phyloP scores from a whole-genome alignment of 1,140 invertebrate species.

The Aphelinus atriplicis region DNA sequence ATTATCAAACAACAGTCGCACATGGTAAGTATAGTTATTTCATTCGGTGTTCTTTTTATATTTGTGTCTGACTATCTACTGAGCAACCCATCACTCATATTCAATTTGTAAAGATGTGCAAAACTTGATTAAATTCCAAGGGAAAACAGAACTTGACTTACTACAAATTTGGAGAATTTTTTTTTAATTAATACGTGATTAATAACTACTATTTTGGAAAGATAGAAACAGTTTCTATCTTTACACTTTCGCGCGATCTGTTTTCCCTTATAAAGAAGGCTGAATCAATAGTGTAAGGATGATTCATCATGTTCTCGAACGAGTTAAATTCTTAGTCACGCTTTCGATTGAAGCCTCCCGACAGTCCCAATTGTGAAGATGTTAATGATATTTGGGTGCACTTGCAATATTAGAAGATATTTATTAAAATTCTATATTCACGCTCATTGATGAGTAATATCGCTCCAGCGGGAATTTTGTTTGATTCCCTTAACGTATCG shows the following conservation, averaged over 20 bases:
- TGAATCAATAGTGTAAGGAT: neutral
- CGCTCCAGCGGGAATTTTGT: conserved; percentile 33
- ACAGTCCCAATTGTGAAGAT: conserved; percentile 31
- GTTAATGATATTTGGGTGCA: conserved; percentile 40
- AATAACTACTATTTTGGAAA: too few species aligned
- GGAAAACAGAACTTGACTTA: too few species aligned
- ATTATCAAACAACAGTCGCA: conserved; percentile 27
- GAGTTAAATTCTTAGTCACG: conserved; percentile 2
- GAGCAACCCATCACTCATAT: neutral
- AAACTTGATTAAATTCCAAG: too few species aligned
- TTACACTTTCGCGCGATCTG: neutral
- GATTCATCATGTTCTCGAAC: conserved; percentile 13
- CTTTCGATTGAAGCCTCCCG: too few species aligned
- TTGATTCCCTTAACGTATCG: conserved; percentile 27
- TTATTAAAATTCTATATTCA: conserved; percentile 34
- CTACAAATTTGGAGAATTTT: too few species aligned
- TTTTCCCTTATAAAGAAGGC: conserved; percentile 9
- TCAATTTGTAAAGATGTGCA: too few species aligned
- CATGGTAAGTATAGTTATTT: conserved; percentile 2
- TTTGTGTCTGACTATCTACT: neutral
- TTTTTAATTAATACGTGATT: too few species aligned
- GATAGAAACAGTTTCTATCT: too few species aligned
- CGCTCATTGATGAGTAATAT: conserved; percentile 34
- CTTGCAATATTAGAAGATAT: conserved; percentile 39
- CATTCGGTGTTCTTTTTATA: conserved; percentile 22